These are phyloP conservation scores for Tipula lateralis DNA, from an alignment of 2,888 invertebrate species.

Conservation along the genomic window DNA sequence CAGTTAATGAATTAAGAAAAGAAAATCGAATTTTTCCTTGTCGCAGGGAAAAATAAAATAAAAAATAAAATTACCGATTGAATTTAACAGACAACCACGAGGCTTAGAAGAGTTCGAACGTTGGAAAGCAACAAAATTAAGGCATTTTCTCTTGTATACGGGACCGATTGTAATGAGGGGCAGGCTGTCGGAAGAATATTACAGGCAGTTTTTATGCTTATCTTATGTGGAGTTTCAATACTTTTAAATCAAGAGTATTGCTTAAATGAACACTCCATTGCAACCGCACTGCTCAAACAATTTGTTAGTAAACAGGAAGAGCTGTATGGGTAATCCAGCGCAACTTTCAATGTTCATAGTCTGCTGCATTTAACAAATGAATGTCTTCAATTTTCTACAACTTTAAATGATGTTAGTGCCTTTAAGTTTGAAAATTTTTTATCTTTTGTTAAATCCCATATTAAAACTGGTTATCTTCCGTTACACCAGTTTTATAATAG, in stretches of 20 bases:
- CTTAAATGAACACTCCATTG: not conserved
- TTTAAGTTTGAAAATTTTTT: conserved; percentile 6
- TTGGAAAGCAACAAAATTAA: no score
- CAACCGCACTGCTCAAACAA: not conserved
- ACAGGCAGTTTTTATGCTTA: not conserved
- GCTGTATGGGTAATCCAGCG: not conserved
- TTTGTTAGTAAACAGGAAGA: not conserved
- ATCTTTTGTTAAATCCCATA: not conserved
- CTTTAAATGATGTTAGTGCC: not conserved
- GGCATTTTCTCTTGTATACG: no score
- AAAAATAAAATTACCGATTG: not conserved
- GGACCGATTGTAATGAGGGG: not conserved
- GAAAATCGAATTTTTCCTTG: not conserved
- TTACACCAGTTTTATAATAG: not conserved
- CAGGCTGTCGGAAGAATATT: not conserved
- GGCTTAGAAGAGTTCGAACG: no score
- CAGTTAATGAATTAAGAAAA: not conserved
- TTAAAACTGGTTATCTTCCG: not conserved
- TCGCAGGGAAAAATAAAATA: not conserved
- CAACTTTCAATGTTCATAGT: conserved; percentile 3
- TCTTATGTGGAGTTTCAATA: not conserved
- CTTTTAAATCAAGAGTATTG: not conserved
- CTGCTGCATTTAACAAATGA: not conserved
- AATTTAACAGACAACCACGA: not conserved
- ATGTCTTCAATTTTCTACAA: not conserved